A percentile compares a stretch with the other conserved stretches of the same genome.
phyloP scores from a whole-genome alignment of 1,140 invertebrate species.

The Tetragnatha versicolor region DNA sequence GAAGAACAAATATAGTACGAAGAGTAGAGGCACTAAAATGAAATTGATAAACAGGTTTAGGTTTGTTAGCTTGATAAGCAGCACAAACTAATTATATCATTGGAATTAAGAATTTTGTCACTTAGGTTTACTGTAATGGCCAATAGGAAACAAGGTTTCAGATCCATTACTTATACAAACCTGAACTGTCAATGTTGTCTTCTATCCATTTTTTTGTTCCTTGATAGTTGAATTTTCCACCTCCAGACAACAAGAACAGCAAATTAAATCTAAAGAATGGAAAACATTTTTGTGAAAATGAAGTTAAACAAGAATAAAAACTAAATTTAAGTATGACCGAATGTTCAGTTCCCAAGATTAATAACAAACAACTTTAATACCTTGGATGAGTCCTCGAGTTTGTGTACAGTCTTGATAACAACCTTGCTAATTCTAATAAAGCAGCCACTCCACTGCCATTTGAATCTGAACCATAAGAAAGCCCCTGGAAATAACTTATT shows the following conservation, averaged over 20 bases:
- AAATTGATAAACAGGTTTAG: too few species aligned
- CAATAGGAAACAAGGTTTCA: too few species aligned
- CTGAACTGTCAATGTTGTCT: conserved; percentile 85
- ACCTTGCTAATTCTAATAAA: conserved; percentile 83
- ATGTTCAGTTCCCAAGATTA: too few species aligned
- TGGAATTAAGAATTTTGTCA: too few species aligned
- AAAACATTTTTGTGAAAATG: neutral
- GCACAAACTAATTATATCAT: too few species aligned
- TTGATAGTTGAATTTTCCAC: conserved; percentile 94
- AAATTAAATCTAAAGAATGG: conserved; percentile 73
- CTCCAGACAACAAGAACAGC: conserved; percentile 88
- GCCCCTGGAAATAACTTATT: conserved; percentile 72
- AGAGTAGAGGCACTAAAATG: too few species aligned
- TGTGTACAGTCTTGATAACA: conserved; percentile 92
- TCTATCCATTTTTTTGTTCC: conserved; percentile 97
- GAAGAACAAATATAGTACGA: too few species aligned
- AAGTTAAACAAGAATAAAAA: neutral
- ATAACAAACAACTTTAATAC: too few species aligned
- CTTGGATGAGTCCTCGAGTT: conserved; percentile 79
- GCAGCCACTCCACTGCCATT: conserved; percentile 92
- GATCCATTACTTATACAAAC: too few species aligned
- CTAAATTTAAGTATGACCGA: too few species aligned
- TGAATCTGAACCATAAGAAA: conserved; percentile 87
- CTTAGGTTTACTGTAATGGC: too few species aligned
- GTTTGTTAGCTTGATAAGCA: too few species aligned